These are phyloP conservation scores for Salvelinus sp. DNA, from an alignment of 2,113 vertebrate species.

Conservation along the genomic window DNA sequence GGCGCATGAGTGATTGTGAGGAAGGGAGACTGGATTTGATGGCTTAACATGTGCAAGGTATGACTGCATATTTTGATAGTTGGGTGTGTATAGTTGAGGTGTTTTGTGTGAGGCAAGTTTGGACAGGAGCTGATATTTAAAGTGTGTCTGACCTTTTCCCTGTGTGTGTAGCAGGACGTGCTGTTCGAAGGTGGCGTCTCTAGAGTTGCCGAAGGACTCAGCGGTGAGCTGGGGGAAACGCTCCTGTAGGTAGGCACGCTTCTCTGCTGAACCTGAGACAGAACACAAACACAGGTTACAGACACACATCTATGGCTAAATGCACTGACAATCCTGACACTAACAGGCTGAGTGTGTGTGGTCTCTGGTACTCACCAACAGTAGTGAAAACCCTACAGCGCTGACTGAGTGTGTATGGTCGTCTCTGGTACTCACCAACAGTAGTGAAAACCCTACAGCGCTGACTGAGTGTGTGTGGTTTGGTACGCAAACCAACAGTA, in stretches of 20 bases:
- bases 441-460: no score
- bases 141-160: constrained; percentile 80
- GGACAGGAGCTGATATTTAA: neutral
- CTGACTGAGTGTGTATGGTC: constrained; percentile 27
- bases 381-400: constrained; percentile 90
- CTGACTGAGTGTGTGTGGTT: no score
- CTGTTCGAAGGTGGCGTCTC: constrained; percentile 86
- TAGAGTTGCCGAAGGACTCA: constrained; percentile 88
- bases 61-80: neutral
- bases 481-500: no score
- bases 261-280: constrained; percentile 84
- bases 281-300: neutral
- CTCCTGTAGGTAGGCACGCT: constrained; percentile 84
- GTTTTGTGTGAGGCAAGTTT: neutral
- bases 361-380: constrained; percentile 79
- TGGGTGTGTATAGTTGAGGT: neutral
- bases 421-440: no score
- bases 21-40: no score
- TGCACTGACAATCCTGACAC: no score
- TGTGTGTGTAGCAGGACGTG: constrained; percentile 84
- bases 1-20: no score
- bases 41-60: no score
- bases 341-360: neutral
- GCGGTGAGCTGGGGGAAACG: constrained; percentile 84
- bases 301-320: no score